These are phyloP conservation scores for Podarcis lilfordi DNA, from an alignment of 2,797 vertebrate species.

Conservation along the genomic window DNA sequence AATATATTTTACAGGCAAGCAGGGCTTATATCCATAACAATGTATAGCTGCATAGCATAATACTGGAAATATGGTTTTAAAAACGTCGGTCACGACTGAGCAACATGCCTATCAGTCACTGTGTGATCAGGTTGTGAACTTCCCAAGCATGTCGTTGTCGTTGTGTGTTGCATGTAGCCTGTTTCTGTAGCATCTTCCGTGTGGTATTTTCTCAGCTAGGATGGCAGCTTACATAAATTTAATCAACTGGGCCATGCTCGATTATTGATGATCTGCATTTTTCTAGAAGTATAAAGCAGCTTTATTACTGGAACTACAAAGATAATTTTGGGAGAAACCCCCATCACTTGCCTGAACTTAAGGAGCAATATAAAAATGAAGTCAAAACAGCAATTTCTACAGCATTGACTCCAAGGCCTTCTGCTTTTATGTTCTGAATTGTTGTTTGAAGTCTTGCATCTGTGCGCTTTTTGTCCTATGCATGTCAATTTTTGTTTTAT, in stretches of 20 bases:
- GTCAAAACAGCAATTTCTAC: conserved; percentile 41
- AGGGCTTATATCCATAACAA: conserved; percentile 1
- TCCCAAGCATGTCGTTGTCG: conserved; percentile 29
- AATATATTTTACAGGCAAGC: conserved; percentile 21
- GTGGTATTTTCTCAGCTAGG: neutral
- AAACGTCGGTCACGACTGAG: neutral
- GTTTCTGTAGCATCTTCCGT: neutral
- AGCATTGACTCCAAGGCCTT: conserved; percentile 47
- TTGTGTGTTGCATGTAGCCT: neutral
- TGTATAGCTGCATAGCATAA: conserved; percentile 21
- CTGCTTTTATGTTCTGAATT: conserved; percentile 31
- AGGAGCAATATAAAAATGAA: conserved; percentile 19
- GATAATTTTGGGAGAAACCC: conserved; percentile 37
- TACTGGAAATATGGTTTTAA: conserved; percentile 51
- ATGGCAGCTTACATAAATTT: conserved; percentile 54
- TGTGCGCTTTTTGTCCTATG: neutral
- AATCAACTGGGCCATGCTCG: conserved; percentile 48
- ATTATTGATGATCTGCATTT: conserved; percentile 50
- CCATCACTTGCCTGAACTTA: conserved; percentile 11
- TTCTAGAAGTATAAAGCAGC: conserved; percentile 22
- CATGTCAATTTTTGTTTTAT: neutral
- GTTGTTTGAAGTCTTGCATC: conserved; percentile 36
- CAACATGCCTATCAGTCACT: neutral
- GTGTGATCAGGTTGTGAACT: conserved; percentile 20
- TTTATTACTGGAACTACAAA: conserved; percentile 18